phyloP scores from a whole-genome alignment of 1,140 invertebrate species.

The Cyrtorhinus lividipennis region DNA sequence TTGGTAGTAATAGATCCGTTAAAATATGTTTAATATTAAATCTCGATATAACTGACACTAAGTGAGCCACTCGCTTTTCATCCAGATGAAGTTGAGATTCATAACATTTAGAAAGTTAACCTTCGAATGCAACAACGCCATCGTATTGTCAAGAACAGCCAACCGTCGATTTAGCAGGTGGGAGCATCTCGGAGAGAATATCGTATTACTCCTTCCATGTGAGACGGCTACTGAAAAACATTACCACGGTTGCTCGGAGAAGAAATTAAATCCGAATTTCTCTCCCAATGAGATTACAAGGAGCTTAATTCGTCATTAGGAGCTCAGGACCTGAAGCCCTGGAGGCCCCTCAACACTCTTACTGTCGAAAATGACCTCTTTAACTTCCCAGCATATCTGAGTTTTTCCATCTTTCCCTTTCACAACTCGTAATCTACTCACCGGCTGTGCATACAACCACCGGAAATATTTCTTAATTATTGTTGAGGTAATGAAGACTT shows the following conservation, averaged over 20 bases:
- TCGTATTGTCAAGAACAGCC: too few relatives aligned
- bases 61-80: too few relatives aligned
- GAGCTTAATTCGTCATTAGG: conserved; percentile 1
- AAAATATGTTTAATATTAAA: too few relatives aligned
- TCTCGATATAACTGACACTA: too few relatives aligned
- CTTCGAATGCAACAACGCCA: too few relatives aligned
- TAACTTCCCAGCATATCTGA: neutral
- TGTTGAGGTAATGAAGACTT: neutral
- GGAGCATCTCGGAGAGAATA: too few relatives aligned
- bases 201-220: neutral
- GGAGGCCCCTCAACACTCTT: neutral
- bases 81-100: too few relatives aligned
- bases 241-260: neutral
- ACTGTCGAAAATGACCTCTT: neutral
- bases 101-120: too few relatives aligned
- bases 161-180: too few relatives aligned
- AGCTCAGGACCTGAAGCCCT: neutral
- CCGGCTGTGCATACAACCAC: neutral
- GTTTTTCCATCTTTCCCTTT: neutral
- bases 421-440: too few relatives aligned
- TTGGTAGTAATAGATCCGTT: too few relatives aligned
- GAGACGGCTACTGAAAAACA: neutral
- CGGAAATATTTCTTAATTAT: neutral
- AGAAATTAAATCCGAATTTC: conserved; percentile 8
- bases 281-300: neutral